Conservation (phyloP, 2,113 vertebrate species). For the Aphyosemion australe region DNA sequence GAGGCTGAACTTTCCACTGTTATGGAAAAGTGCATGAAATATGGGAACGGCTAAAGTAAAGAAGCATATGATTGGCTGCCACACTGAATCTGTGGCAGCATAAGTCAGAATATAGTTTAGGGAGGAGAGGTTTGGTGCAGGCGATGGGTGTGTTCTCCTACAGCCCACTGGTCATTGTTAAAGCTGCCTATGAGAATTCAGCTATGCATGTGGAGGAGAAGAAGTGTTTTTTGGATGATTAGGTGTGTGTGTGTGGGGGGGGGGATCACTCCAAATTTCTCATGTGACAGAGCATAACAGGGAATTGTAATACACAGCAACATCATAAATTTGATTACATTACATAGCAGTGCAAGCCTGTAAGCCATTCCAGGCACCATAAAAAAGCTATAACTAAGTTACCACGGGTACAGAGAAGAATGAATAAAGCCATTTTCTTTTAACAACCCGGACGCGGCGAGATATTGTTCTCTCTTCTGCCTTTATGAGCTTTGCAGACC, state of each 20-base stretch:
- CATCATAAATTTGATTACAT: slow-evolving; percentile 78
- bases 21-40: slow-evolving; percentile 37
- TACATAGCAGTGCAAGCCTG: slow-evolving; percentile 68
- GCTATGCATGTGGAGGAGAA: slow-evolving; percentile 13
- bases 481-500: slow-evolving; percentile 62
- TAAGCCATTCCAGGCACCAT: slow-evolving; percentile 72
- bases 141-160: slow-evolving; percentile 13
- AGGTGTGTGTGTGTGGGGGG: not conserved
- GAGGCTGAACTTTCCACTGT: slow-evolving; percentile 26
- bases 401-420: slow-evolving; percentile 70
- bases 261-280: slow-evolving; percentile 60
- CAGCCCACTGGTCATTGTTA: slow-evolving; percentile 35
- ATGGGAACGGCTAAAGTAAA: slow-evolving; percentile 44
- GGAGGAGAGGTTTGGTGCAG: slow-evolving; percentile 16
- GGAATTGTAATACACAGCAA: slow-evolving; percentile 76
- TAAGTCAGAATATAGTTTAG: slow-evolving; percentile 41
- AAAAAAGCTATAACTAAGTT: slow-evolving; percentile 77
- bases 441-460: slow-evolving; percentile 64
- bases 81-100: slow-evolving; percentile 40
- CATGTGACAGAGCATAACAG: slow-evolving; percentile 69
- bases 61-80: slow-evolving; percentile 49
- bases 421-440: slow-evolving; percentile 77
- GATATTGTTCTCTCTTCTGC: slow-evolving; percentile 61
- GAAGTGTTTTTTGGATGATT: not conserved
- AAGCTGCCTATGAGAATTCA: slow-evolving; percentile 36